phyloP scores from a whole-genome alignment of 2,797 vertebrate genomes.

The Sebastes variabilis region DNA sequence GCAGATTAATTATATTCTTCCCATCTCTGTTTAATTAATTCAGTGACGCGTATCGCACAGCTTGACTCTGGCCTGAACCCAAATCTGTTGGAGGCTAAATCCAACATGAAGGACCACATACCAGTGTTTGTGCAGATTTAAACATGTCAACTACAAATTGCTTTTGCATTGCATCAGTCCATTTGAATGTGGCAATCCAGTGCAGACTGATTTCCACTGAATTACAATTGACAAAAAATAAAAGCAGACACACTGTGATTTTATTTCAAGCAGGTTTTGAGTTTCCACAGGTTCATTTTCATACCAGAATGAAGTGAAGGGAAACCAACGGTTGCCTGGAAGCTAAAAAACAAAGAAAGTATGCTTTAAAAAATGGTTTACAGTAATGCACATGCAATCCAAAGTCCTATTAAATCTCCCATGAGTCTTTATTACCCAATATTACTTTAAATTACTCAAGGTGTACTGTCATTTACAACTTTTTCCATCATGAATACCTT shows the following conservation, averaged over 20 bases:
- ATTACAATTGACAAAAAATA: neutral
- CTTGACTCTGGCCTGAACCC: neutral
- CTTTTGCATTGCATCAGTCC: neutral
- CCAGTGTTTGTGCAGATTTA: neutral
- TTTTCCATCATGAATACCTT: no score
- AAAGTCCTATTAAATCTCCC: neutral
- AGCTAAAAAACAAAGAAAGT: no score
- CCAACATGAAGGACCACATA: neutral
- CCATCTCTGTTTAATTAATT: conserved; percentile 19
- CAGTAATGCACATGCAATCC: no score
- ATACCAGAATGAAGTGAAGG: neutral
- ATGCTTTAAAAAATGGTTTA: no score
- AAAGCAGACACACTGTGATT: neutral
- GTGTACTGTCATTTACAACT: neutral
- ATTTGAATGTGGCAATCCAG: neutral
- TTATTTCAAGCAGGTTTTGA: neutral
- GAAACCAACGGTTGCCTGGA: no score
- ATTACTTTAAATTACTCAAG: neutral
- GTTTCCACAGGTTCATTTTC: neutral
- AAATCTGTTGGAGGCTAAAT: neutral
- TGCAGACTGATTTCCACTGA: neutral
- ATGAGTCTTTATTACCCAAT: neutral
- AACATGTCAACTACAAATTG: neutral
- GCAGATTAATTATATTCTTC: conserved; percentile 9
- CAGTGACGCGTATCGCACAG: neutral